Percentiles rank a stretch among this genome's conserved stretches.
Conservation (phyloP, 1,140 invertebrate species). For the Neelides sp. region DNA sequence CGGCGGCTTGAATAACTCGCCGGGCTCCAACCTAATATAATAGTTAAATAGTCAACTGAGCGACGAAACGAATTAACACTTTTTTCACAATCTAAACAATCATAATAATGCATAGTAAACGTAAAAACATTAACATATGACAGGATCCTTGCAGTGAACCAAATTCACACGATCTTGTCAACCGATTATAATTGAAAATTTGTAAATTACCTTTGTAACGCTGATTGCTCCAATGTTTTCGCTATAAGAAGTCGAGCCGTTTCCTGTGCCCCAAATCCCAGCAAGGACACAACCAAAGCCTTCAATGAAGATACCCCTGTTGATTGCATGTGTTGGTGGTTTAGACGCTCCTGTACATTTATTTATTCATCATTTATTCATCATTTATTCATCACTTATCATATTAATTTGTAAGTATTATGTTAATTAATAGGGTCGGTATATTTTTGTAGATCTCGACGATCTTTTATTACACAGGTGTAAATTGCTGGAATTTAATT, state of each 20-base stretch:
- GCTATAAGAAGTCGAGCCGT: constrained; percentile 75
- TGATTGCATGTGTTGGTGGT: constrained; percentile 72
- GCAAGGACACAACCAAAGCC: constrained; percentile 69
- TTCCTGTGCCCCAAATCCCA: constrained; percentile 43
- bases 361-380: no score
- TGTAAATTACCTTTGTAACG: constrained; percentile 44
- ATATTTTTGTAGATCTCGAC: not conserved
- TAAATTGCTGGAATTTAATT: constrained; percentile 1
- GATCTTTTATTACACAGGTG: not conserved
- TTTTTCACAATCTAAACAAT: no score
- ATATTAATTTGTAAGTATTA: not conserved
- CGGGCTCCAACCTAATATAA: constrained; percentile 73
- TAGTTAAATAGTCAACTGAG: no score
- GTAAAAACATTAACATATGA: not conserved
- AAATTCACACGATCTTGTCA: not conserved
- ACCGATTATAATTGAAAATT: not conserved
- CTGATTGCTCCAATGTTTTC: constrained; percentile 84
- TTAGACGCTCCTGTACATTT: constrained; percentile 50
- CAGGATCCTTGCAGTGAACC: not conserved
- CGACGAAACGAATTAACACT: no score
- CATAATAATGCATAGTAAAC: no score
- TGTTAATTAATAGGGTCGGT: not conserved
- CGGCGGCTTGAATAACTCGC: constrained; percentile 70
- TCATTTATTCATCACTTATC: not conserved
- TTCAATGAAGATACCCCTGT: constrained; percentile 70